Evolutionary conservation across 2,797 vertebrate species (phyloP).

Genomic region (Melanotaenia nigrans): DNA sequence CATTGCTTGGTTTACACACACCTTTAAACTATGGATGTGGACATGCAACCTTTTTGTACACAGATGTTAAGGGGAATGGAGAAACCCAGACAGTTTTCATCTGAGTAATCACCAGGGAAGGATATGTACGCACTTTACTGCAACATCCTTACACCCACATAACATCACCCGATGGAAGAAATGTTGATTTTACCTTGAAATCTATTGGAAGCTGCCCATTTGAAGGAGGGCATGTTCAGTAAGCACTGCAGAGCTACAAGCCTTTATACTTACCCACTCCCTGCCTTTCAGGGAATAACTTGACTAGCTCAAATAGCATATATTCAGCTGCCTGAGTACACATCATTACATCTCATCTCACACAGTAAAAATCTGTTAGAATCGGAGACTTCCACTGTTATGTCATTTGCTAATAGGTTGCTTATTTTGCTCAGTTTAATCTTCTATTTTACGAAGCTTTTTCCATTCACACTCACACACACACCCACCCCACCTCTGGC

Average conservation of each 20-base stretch:
- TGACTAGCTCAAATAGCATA: slow-evolving; percentile 2
- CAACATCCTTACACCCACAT: slow-evolving; percentile 28
- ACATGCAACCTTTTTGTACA: slow-evolving; percentile 1
- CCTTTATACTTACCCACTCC: slow-evolving; percentile 6
- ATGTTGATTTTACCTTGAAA: slow-evolving; percentile 22
- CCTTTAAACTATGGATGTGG: slow-evolving; percentile 1
- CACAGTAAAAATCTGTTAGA: not conserved
- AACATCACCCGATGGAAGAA: slow-evolving; percentile 51
- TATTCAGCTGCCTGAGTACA: not conserved
- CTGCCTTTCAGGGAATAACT: not conserved
- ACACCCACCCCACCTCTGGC: not conserved
- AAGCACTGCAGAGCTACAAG: not conserved
- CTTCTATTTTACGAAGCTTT: not conserved
- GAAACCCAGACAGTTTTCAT: slow-evolving; percentile 11
- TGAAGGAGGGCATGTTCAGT: slow-evolving; percentile 4
- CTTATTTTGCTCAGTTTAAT: not conserved
- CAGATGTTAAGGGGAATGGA: slow-evolving; percentile 1
- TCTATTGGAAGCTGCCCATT: slow-evolving; percentile 15
- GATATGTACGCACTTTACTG: not conserved
- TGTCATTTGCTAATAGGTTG: not conserved
- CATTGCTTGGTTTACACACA: slow-evolving; percentile 14
- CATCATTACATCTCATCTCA: slow-evolving; percentile 6
- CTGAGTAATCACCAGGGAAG: slow-evolving; percentile 11
- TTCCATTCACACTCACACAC: not conserved
- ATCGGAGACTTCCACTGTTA: not conserved